Conservation (phyloP, 35 echinoderm and acorn worm species). For the Diadema setosum region DNA sequence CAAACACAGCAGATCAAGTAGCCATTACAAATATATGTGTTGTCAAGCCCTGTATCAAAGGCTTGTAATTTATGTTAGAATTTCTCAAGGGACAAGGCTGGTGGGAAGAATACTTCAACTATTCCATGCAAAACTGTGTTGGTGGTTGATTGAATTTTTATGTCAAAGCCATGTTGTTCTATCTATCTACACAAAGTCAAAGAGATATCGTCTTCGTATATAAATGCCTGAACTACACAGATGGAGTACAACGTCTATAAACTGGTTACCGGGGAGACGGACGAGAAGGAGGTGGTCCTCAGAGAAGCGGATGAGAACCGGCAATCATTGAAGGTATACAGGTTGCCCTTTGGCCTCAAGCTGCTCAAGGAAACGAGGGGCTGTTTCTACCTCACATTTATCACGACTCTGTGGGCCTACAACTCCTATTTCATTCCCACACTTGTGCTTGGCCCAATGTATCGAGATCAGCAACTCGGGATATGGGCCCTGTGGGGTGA, state of each 20-base stretch:
- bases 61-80: too few relatives aligned
- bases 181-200: too few relatives aligned
- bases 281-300: neutral
- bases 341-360: constrained; percentile 27
- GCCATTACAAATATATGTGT: too few relatives aligned
- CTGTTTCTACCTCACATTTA: constrained; percentile 2
- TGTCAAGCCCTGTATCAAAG: too few relatives aligned
- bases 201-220: too few relatives aligned
- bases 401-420: constrained; percentile 42
- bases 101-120: too few relatives aligned
- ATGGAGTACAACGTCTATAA: neutral
- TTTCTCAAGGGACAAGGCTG: too few relatives aligned
- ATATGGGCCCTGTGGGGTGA: neutral
- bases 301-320: constrained; percentile 15
- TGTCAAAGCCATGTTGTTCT: too few relatives aligned
- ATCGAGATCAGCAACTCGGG: constrained; percentile 18
- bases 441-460: constrained; percentile 33
- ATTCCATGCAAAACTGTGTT: too few relatives aligned
- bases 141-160: too few relatives aligned
- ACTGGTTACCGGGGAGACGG: neutral
- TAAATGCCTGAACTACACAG: too few relatives aligned
- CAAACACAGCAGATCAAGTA: too few relatives aligned
- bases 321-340: constrained; percentile 19
- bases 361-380: constrained; percentile 29
- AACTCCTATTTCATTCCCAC: constrained; percentile 33